Percentiles rank a stretch among this genome's conserved stretches.
phyloP scores from a whole-genome alignment of 2,797 vertebrate species.

The Alcedo quadribrachys region DNA sequence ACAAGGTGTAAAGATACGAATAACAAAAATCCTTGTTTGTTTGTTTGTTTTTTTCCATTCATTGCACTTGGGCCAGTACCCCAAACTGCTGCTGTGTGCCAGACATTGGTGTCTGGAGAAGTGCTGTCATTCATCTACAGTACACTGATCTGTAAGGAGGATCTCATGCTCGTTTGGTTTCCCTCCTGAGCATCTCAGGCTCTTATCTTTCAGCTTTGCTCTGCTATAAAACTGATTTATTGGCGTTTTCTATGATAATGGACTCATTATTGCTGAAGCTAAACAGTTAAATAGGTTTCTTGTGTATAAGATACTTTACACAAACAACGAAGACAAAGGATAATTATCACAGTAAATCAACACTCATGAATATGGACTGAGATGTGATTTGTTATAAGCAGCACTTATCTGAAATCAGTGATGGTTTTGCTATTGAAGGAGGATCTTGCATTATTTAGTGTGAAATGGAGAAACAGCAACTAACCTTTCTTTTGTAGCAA shows the following conservation, averaged over 20 bases:
- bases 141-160: background rate
- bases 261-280: background rate
- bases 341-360: slow-evolving; percentile 22
- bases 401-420: background rate
- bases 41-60: background rate
- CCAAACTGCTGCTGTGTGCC: background rate
- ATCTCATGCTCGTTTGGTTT: background rate
- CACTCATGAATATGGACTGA: slow-evolving; percentile 18
- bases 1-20: fast-evolving
- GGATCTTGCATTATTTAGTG: background rate
- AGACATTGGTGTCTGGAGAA: background rate
- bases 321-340: background rate
- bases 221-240: background rate
- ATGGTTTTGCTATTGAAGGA: background rate
- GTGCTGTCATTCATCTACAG: background rate
- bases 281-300: background rate
- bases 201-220: background rate
- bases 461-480: background rate
- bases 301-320: background rate
- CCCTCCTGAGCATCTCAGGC: background rate
- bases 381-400: background rate
- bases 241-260: background rate
- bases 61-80: background rate
- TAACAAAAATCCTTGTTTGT: background rate
- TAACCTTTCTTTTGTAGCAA: background rate